Conservation (phyloP, 1,140 invertebrate genomes). For the Anastrepha ludens region DNA sequence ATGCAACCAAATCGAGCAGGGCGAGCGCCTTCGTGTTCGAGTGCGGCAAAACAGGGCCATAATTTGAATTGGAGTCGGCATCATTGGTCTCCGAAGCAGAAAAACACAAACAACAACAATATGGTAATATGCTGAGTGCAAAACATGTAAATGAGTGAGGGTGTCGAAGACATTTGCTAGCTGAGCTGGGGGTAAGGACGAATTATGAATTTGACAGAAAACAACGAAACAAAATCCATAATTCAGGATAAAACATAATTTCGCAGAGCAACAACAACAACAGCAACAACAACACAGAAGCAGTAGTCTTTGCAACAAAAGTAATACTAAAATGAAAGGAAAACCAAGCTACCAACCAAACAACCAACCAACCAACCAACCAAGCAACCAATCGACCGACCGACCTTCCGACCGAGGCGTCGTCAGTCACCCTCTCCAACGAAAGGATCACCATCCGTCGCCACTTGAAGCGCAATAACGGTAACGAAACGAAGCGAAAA, state of each 20-base stretch:
- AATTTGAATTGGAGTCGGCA: constrained; percentile 34
- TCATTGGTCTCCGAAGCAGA: constrained; percentile 42
- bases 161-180: constrained; percentile 45
- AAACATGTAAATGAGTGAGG: constrained; percentile 48
- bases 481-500: constrained; percentile 36
- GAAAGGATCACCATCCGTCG: neutral
- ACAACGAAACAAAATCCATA: constrained; percentile 74
- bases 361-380: too few species aligned
- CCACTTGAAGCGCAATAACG: constrained; percentile 40
- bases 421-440: neutral
- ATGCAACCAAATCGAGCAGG: constrained; percentile 45
- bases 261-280: constrained; percentile 61
- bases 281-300: constrained; percentile 50
- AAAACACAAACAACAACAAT: neutral
- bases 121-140: neutral
- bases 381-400: neutral
- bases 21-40: neutral
- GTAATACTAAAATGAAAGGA: constrained; percentile 44
- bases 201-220: constrained; percentile 74
- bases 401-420: too few species aligned
- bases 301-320: constrained; percentile 24
- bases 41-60: neutral
- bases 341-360: neutral
- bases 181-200: constrained; percentile 11
- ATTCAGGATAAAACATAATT: constrained; percentile 74